These are phyloP conservation scores for Drosophila mulleri DNA, from an alignment of 2,888 invertebrate species.

Conservation along the genomic window DNA sequence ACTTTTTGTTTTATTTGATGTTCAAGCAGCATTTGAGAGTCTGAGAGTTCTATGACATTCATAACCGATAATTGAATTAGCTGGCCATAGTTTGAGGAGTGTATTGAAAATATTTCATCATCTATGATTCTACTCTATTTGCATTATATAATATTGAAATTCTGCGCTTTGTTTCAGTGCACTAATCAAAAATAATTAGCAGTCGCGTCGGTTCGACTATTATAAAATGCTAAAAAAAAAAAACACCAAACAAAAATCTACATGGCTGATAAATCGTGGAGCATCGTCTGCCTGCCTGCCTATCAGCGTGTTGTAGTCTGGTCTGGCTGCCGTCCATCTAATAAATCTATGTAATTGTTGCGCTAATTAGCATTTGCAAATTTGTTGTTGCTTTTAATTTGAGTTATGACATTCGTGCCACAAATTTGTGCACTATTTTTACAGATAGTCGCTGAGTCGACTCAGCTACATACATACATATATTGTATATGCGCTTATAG, in stretches of 20 bases:
- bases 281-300: background rate
- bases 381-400: constrained; percentile 39
- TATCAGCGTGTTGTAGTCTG: constrained; percentile 14
- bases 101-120: background rate
- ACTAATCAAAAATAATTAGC: constrained; percentile 72
- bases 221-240: constrained; percentile 31
- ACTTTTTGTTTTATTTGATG: background rate
- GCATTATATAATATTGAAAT: constrained; percentile 4
- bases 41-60: background rate
- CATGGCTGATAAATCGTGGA: constrained; percentile 29
- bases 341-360: constrained; percentile 74
- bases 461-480: constrained; percentile 4
- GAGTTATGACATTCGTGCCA: constrained; percentile 71
- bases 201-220: constrained; percentile 42
- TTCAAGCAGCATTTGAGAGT: constrained; percentile 7
- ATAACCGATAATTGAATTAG: background rate
- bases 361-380: constrained; percentile 69
- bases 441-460: constrained; percentile 20
- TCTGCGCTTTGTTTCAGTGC: constrained; percentile 35
- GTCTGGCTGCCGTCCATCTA: constrained; percentile 62
- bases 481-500: constrained; percentile 16
- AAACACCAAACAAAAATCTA: constrained; percentile 34
- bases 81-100: background rate
- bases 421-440: constrained; percentile 61
- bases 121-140: background rate